Conservation (phyloP, 2,888 invertebrate genomes). For the Drosophila atripex region DNA sequence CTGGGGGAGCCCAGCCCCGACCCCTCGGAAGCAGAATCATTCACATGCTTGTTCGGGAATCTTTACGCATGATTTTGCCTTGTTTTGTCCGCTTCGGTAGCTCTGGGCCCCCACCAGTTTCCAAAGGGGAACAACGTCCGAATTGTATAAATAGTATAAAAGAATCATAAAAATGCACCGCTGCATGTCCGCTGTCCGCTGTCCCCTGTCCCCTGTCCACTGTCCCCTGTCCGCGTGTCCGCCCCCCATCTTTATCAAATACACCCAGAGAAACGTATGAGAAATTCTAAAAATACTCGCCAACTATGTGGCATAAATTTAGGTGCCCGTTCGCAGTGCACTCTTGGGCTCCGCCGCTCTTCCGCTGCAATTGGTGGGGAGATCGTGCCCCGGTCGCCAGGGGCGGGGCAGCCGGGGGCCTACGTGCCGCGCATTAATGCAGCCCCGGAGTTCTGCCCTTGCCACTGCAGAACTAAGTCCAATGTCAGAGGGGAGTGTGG, state of each 20-base stretch:
- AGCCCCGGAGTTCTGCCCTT: slow-evolving; percentile 41
- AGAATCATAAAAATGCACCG: slow-evolving; percentile 53
- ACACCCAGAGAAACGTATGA: neutral
- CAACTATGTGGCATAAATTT: neutral
- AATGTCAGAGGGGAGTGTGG: slow-evolving; percentile 53
- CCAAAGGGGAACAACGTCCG: slow-evolving; percentile 28
- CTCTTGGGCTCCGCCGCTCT: slow-evolving; percentile 14
- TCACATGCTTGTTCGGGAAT: slow-evolving; percentile 32
- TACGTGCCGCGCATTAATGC: slow-evolving; percentile 73
- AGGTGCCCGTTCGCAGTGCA: neutral
- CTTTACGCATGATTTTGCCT: slow-evolving; percentile 75
- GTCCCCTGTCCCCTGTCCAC: neutral
- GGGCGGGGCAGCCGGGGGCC: slow-evolving; percentile 15
- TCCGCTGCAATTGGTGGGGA: slow-evolving; percentile 53
- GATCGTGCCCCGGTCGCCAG: slow-evolving; percentile 9
- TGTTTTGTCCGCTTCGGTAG: slow-evolving; percentile 42
- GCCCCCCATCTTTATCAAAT: neutral
- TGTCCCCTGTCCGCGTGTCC: neutral
- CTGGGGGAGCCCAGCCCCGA: too few relatives aligned
- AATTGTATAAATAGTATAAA: slow-evolving; percentile 43
- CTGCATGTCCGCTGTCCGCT: slow-evolving; percentile 26
- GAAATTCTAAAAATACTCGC: neutral
- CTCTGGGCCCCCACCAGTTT: neutral
- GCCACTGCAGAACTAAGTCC: slow-evolving; percentile 62
- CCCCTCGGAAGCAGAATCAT: neutral